Base-by-base conservation (phyloP, 2,888 invertebrate species). In the Tillus elongatus region DNA sequence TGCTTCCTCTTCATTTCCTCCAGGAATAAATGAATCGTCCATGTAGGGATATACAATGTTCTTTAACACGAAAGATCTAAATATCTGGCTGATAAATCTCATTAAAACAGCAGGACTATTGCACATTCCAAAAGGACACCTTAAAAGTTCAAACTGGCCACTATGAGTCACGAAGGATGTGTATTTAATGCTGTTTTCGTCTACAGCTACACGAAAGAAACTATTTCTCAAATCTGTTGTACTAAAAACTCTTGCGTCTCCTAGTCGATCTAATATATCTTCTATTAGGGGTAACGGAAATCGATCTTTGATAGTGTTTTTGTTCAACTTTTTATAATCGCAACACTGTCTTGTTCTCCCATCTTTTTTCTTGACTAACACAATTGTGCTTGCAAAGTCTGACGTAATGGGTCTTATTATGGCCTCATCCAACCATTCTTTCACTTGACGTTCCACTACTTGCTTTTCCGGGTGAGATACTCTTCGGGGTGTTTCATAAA, bases 61-160 rank as follows among this genome's bases (percentile, higher is more conserved):
- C 19, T 47, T 15, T 2, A 30, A 16, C 2, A 50, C 45, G 1
- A 60, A 34, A 2, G 51, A 46, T 26, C 45, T 24, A 26, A 60
- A 59, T 4, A 59, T 50, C 11, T 43, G 44, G 12, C 43, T 56
- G 0, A 63, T 46, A 35, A 39, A 58, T n/a, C 60, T 32, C 14
- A 47, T 55, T 32, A 66, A 63, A 11, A 53, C 50, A 8, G 53
- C 47, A 9, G 64, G 64, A 2, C 51, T 51, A 15, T 57, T 61
- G 16, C 54, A 59, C 3, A 64, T 35, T 3, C 64, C 65, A 52
- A 66, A 67, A 0, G 63, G 65, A 30, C 54, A 52, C 42, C 45
- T 53, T 11, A 53, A 31, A 41, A 65, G 62, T 45, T 66, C 61
- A 45, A 49, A 64, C 30, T 60, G 63, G 10, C 60, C 59, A 43